phyloP scores from a whole-genome alignment of 2,888 invertebrate genomes.

The Hypomecis atomaria region DNA sequence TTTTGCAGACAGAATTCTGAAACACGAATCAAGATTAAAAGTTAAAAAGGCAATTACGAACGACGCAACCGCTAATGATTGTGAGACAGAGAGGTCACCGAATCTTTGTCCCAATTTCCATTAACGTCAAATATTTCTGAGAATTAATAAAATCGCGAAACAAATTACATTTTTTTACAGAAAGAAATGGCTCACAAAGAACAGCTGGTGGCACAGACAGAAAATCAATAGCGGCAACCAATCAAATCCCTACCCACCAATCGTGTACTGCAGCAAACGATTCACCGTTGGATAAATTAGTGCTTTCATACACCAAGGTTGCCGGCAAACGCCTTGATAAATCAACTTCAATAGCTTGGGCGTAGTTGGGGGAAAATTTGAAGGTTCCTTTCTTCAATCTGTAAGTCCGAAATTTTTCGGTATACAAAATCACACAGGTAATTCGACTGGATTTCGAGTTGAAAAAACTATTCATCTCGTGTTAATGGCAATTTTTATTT shows the following conservation, averaged over 20 bases:
- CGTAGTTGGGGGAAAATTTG: constrained; percentile 9
- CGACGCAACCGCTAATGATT: not conserved
- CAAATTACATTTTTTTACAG: constrained; percentile 12
- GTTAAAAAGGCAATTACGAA: not conserved
- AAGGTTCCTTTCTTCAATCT: not conserved
- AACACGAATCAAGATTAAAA: constrained; percentile 1
- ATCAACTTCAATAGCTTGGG: constrained; percentile 37
- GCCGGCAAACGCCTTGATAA: constrained; percentile 39
- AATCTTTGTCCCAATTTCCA: constrained; percentile 9
- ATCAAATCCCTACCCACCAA: constrained; percentile 35
- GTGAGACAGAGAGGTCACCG: constrained; percentile 4
- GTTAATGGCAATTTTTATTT: no score
- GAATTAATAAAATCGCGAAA: constrained; percentile 18
- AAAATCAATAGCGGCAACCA: constrained; percentile 33
- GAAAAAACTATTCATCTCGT: no score
- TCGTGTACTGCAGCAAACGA: constrained; percentile 37
- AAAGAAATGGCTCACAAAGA: constrained; percentile 12
- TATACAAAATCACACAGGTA: not conserved
- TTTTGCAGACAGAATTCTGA: not conserved
- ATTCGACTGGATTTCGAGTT: no score
- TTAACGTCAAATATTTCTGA: constrained; percentile 11
- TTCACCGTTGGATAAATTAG: constrained; percentile 35
- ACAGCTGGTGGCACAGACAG: constrained; percentile 24
- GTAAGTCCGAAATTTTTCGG: no score
- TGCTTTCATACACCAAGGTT: constrained; percentile 38